These are phyloP conservation scores for Ctenosaura bakeri DNA, from an alignment of 2,797 vertebrate genomes.

Conservation along the genomic window DNA sequence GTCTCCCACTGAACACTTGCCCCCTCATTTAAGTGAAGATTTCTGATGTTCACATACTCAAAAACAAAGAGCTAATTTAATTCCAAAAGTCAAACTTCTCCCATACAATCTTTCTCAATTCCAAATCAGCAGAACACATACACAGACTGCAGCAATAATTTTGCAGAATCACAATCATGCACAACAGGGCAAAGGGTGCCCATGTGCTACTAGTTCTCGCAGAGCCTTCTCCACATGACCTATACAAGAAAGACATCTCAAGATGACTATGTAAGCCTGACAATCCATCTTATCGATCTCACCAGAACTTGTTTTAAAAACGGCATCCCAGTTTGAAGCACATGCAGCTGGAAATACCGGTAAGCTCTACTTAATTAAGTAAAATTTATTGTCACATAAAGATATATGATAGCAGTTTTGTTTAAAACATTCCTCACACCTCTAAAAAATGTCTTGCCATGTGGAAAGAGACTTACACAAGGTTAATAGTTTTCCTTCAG, in stretches of 20 bases:
- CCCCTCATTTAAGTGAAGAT: background rate
- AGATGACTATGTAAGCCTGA: background rate
- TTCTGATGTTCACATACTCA: background rate
- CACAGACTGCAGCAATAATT: background rate
- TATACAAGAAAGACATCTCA: background rate
- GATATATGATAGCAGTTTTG: background rate
- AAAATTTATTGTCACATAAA: background rate
- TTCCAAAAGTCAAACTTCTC: background rate
- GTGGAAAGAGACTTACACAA: background rate
- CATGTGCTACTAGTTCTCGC: background rate
- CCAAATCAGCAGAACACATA: background rate
- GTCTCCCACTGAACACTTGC: no score
- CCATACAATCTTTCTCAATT: background rate
- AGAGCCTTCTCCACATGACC: background rate
- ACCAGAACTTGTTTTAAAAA: background rate
- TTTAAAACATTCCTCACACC: background rate
- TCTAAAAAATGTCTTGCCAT: background rate
- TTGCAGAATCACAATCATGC: background rate
- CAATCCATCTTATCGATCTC: background rate
- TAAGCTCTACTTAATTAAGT: background rate
- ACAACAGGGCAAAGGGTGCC: background rate
- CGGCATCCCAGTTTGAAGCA: background rate
- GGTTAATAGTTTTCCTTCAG: background rate
- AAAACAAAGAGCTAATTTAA: background rate
- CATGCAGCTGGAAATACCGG: background rate